Base-by-base conservation (phyloP, 2,888 invertebrate genomes). In the Aleiodes testaceus region DNA sequence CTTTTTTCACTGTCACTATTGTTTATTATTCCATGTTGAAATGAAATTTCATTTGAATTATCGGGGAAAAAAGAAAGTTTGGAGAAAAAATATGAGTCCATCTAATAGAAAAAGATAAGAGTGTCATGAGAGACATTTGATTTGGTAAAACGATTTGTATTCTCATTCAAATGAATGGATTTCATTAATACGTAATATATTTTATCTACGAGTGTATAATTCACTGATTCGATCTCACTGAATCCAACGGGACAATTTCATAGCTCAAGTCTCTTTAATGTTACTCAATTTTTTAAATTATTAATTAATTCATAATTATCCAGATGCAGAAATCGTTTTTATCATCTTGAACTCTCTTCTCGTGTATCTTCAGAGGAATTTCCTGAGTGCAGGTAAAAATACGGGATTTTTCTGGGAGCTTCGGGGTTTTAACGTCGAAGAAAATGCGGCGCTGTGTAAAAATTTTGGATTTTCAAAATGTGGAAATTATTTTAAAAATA, bases 101-200 rank as follows among this genome's bases (percentile, higher is more conserved):
- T 36, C 18, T 80, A 80, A 78, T 11, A 6, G 79, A 80, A 74
- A 67, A 66, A 79, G 73, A 75, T 77, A 77, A 75, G 74, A 77
- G 76, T 36, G 72, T 75, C 75, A 69, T 64, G 59, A 59, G 42
- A 30, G 59, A 77, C 79, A 80, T 79, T 78, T 78, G 74, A 79
- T 80, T 79, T 82, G 79, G 73, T 80, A 42, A 59, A 14, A 59
- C 42, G 36, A 59, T 59, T 59, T 59, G 36, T 59, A 59, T 59
- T 36, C 9, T 36, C 11, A 9, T 36, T 59, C 16, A 18, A 30
- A 42, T 42, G 42, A 59, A 59, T 59, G 59, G 18, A 18, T 18
- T 18, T 36, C 18, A 59, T 42, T 18, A 18, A 36, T 59, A 36
- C 18, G 18, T 9, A 59, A 14, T 16, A 59, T 59, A 36, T 42